phyloP scores from a whole-genome alignment of 2,113 vertebrate genomes.

The Barbus barbus region DNA sequence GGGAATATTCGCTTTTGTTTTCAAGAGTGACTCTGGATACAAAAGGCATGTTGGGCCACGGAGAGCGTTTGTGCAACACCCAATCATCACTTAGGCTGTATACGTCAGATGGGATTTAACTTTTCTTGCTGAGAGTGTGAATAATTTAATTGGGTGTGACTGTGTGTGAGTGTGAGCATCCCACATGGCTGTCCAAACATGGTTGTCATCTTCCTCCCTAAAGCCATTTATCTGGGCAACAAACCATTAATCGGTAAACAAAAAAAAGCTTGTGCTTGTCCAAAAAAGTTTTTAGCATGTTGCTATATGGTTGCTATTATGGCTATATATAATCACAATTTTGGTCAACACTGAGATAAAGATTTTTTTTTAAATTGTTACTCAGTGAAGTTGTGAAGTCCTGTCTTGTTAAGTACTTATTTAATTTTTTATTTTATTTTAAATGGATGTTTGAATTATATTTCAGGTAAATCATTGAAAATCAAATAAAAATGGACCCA shows the following conservation, averaged over 20 bases:
- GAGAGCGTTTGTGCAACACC: constrained; percentile 10
- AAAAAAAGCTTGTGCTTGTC: background rate
- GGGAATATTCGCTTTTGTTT: background rate
- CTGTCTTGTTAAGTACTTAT: no score
- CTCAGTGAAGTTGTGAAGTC: no score
- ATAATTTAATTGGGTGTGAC: background rate
- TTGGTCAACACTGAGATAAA: background rate
- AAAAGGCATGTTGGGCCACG: constrained; percentile 5
- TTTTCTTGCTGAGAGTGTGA: constrained; percentile 7
- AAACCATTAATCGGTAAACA: background rate
- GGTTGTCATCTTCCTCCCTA: background rate
- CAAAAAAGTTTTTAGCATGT: background rate
- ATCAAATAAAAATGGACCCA: no score
- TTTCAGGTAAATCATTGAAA: no score
- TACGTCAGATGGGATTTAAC: constrained; percentile 25
- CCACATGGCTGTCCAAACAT: background rate
- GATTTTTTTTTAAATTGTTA: background rate
- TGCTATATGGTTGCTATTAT: background rate
- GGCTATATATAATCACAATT: background rate
- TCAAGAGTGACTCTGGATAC: no score
- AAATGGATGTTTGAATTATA: no score
- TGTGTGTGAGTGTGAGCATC: background rate
- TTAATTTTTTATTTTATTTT: no score
- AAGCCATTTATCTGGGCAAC: background rate
- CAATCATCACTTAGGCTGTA: constrained; percentile 6